Base-by-base conservation (phyloP, 37 sponge, comb jelly and placozoan genomes). In the Ephydatia muelleri region DNA sequence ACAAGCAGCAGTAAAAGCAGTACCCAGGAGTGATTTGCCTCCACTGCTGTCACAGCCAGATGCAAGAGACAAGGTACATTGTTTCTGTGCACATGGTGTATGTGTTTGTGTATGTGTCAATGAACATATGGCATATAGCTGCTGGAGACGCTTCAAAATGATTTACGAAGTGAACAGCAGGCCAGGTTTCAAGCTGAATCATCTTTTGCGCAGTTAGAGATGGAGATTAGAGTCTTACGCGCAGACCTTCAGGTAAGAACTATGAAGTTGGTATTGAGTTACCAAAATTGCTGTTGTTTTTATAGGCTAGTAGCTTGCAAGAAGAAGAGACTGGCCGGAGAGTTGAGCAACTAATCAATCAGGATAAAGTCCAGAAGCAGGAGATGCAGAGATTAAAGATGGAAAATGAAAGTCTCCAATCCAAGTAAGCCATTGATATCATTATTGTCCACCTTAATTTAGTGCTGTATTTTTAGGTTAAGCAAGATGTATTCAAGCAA, bases 211-310 rank as follows among this genome's bases (percentile, higher is more conserved):
- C 70, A 80, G 72, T 35, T 86, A 27, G 89, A 84, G 74, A 39
- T 83, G 68, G 89, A 89, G 33, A 33, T 84, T 27, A 89, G 84
- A 69, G 84, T 78, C 47, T 68, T 89, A 6, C 49, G 80, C 33
- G 89, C 89, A 0, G 89, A 89, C 67, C 76, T 89, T 19, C 89
- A 89, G 66, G 86, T 86, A 38, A 57, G 86, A 3, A 73, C 22
- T 8, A 11, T 70, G 71, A 11, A 27, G 11, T 19, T 11, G 11
- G 71, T 70, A 9, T 29, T 30, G 30, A 30, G 23, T 21, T 73
- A 6, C 35, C 34, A 30, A 21, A 73, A 9, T 77, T 35, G 14
- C 43, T 37, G 2, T 26, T 64, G 11, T 25, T 49, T 40, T 78
- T 3, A 8, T 73, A 86, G 79, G 89, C 89, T 12, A 84, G 84